phyloP scores from a whole-genome alignment of 2,797 vertebrate genomes.

The Cetoscarus ocellatus region DNA sequence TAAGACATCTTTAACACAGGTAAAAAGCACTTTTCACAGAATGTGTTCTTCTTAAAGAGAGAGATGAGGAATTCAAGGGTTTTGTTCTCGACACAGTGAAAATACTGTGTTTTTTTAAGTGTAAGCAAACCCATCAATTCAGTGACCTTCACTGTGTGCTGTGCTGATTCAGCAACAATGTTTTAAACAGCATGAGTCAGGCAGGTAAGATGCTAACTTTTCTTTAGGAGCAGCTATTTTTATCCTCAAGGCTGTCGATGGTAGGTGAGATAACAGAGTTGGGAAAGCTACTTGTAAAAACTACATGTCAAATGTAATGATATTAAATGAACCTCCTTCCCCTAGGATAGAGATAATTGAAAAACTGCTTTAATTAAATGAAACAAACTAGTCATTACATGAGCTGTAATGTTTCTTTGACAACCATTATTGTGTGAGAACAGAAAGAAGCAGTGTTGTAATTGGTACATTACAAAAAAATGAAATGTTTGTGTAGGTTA shows the following conservation, averaged over 20 bases:
- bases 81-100: constrained; percentile 1
- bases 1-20: constrained; percentile 45
- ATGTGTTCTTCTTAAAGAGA: constrained; percentile 10
- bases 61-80: constrained; percentile 4
- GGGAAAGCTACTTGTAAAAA: no score
- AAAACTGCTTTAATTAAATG: no score
- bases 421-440: no score
- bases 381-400: no score
- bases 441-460: no score
- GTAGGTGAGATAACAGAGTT: neutral
- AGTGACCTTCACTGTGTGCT: neutral
- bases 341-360: no score
- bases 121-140: neutral
- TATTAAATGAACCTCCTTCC: no score
- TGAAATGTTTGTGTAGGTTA: no score
- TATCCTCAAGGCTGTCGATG: neutral
- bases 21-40: constrained; percentile 24
- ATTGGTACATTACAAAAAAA: no score
- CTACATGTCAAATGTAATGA: no score
- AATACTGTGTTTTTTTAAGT: neutral
- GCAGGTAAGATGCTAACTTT: neutral
- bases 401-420: no score
- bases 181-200: neutral
- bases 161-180: neutral
- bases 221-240: neutral